A percentile compares a stretch with the other conserved stretches of the same genome.
phyloP scores from a whole-genome alignment of 2,888 invertebrate species.

The Drymonia ruficornis region DNA sequence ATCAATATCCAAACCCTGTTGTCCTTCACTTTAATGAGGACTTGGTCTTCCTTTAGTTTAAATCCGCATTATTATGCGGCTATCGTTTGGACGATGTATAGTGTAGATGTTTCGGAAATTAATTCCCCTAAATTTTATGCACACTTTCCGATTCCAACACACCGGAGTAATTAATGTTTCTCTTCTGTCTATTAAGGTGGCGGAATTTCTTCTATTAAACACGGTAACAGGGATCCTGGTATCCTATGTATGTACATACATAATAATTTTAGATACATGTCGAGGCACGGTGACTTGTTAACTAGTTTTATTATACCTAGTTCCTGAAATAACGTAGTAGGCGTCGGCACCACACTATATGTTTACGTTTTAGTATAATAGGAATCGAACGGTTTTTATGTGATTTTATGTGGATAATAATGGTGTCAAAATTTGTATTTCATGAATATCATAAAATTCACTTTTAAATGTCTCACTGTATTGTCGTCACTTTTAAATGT shows the following conservation, averaged over 20 bases:
- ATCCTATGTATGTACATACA: slow-evolving; percentile 58
- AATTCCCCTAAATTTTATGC: slow-evolving; percentile 40
- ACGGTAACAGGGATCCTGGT: slow-evolving; percentile 69
- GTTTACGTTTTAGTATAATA: slow-evolving; percentile 12
- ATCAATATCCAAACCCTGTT: slow-evolving; percentile 57
- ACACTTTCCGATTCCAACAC: slow-evolving; percentile 60
- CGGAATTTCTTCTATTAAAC: slow-evolving; percentile 76
- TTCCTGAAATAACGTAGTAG: slow-evolving; percentile 33
- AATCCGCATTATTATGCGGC: slow-evolving; percentile 1
- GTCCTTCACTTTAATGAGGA: slow-evolving; percentile 47
- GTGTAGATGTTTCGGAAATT: slow-evolving; percentile 32
- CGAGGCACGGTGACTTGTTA: slow-evolving; percentile 68
- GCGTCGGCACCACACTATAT: slow-evolving; percentile 31
- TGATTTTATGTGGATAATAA: slow-evolving; percentile 20
- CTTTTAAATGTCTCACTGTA: slow-evolving; percentile 26
- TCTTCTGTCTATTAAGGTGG: slow-evolving; percentile 79
- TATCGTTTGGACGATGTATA: slow-evolving; percentile 15
- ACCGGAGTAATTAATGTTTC: slow-evolving; percentile 56
- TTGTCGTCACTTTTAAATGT: slow-evolving; percentile 16
- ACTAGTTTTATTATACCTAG: slow-evolving; percentile 48
- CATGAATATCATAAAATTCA: slow-evolving; percentile 12
- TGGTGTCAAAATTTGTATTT: slow-evolving; percentile 13
- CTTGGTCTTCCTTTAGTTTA: slow-evolving; percentile 4
- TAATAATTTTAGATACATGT: slow-evolving; percentile 51
- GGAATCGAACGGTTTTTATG: slow-evolving; percentile 23